Base-by-base conservation (phyloP, 2,113 vertebrate species). In the Malurus elegans region DNA sequence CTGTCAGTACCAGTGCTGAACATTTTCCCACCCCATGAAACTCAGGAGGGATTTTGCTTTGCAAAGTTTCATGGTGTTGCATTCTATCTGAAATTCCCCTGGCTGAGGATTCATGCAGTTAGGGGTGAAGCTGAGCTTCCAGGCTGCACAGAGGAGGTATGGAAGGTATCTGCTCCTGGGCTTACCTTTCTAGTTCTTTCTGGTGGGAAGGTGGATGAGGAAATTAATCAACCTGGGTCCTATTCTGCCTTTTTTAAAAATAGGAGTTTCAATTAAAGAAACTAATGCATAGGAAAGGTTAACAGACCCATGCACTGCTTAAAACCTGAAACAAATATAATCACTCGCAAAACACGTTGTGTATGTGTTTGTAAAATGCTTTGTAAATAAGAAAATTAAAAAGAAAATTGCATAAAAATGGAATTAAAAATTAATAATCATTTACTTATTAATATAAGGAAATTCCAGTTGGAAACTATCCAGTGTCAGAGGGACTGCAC, bases 71-170 rank as follows among this genome's bases (percentile, higher is more conserved):
- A 0, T 13, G 21, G 11, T 73, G 32, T 38, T 70, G 42, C 26
- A 8, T 4, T 36, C 40, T 17, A 3, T 8, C 40, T 47, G 47
- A 40, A 86, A 42, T 42, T 51, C 11, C 18, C 14, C 11, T 73
- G 47, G 28, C 5, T 0, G 0, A 44, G 47, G 50, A 9, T 24
- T 64, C 18, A 1, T 2, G 34, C 0, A 0, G 6, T 15, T 9
- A 15, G 14, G 62, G 26, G 5, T 7, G 3, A 79, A 65, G 18
- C 20, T 71, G 47, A 47, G 38, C 28, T 62, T 69, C 60, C 32
- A 25, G 36, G 16, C 18, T 47, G 56, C 56, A 29, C 3, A 0
- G 0, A 29, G 34, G 24, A 73, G 19, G 10, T 31, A 20, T 10
- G 16, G n/a, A 75, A 92, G 9, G 24, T 72, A 14, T 42, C 2